Conservation (phyloP, 2,797 vertebrate genomes). For the Cirrhinus molitorella region DNA sequence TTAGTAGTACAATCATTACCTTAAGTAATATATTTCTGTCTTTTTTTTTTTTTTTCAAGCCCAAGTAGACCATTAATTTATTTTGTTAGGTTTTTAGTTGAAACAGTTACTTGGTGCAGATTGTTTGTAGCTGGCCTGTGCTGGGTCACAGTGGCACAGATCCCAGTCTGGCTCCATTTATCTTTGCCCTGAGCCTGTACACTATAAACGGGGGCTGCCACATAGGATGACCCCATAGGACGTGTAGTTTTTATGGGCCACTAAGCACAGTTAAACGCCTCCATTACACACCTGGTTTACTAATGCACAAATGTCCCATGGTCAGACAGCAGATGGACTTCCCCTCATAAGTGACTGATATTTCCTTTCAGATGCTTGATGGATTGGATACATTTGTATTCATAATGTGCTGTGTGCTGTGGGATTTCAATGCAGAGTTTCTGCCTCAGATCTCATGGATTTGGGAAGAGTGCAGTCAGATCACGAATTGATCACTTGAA, state of each 20-base stretch:
- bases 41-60: too few species aligned
- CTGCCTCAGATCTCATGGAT: background rate
- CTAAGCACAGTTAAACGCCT: slow-evolving; percentile 40
- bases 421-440: slow-evolving; percentile 1
- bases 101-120: background rate
- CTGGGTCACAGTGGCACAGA: slow-evolving; percentile 4
- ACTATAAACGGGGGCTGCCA: slow-evolving; percentile 9
- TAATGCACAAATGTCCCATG: background rate
- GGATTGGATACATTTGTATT: slow-evolving; percentile 22
- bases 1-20: too few species aligned
- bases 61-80: too few species aligned
- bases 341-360: slow-evolving; percentile 20
- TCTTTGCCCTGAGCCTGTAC: background rate
- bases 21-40: too few species aligned
- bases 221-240: background rate
- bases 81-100: background rate
- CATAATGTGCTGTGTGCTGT: background rate
- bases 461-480: slow-evolving; percentile 10
- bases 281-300: slow-evolving; percentile 47
- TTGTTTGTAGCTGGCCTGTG: background rate
- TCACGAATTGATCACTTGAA: background rate
- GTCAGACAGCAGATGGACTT: slow-evolving; percentile 25
- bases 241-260: slow-evolving; percentile 35
- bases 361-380: slow-evolving; percentile 24
- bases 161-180: slow-evolving; percentile 32